Conservation (phyloP, 2,797 vertebrate species). For the Tangara arthus region DNA sequence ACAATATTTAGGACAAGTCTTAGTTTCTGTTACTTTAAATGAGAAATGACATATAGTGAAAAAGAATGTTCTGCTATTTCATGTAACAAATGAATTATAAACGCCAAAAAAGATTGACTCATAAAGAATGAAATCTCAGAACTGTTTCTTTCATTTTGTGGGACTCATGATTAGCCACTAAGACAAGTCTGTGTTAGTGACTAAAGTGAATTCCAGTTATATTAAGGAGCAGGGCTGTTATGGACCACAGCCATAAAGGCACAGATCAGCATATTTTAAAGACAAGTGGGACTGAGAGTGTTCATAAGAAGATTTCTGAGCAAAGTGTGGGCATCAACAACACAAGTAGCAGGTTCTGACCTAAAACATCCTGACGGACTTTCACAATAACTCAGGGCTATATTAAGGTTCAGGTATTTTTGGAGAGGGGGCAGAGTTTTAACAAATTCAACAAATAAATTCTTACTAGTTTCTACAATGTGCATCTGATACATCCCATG, state of each 20-base stretch:
- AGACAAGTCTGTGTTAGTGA: neutral
- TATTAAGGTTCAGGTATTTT: neutral
- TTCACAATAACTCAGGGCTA: neutral
- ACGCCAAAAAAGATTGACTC: neutral
- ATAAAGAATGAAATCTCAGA: neutral
- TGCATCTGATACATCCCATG: neutral
- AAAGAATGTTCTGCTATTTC: neutral
- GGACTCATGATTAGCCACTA: neutral
- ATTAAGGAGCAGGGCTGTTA: neutral
- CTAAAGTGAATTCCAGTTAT: neutral
- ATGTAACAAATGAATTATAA: constrained; percentile 13
- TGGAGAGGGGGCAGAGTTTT: neutral
- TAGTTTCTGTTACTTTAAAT: constrained; percentile 6
- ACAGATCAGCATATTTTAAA: neutral
- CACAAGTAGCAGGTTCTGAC: neutral
- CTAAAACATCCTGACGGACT: neutral
- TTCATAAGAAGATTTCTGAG: neutral
- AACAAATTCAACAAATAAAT: neutral
- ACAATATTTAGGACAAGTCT: neutral
- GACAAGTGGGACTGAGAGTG: neutral
- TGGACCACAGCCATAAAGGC: neutral
- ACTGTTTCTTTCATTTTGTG: neutral
- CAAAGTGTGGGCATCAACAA: neutral
- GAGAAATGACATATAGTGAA: neutral
- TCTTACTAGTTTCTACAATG: neutral